Conservation (phyloP, 2,888 invertebrate genomes). For the Pteria penguin region DNA sequence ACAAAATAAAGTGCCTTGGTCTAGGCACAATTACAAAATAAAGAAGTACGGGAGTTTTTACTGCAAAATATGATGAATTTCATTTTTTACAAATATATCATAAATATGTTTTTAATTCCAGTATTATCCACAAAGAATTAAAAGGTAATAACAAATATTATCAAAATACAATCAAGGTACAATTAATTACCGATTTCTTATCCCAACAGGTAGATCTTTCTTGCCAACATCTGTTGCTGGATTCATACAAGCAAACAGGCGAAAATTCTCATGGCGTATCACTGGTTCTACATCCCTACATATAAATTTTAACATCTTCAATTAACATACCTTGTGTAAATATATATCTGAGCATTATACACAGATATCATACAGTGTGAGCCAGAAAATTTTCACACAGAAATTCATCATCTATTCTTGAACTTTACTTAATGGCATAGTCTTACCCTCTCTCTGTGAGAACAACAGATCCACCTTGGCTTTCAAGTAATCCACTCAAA, state of each 20-base stretch:
- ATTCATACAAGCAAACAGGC: slow-evolving; percentile 99
- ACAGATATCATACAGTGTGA: background rate
- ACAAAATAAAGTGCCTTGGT: too few species aligned
- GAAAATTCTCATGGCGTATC: slow-evolving; percentile 90
- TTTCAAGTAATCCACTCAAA: slow-evolving; percentile 93
- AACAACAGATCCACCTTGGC: slow-evolving; percentile 88
- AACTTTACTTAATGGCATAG: too few species aligned
- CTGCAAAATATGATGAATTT: too few species aligned
- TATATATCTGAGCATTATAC: too few species aligned
- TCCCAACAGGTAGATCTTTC: slow-evolving; percentile 93
- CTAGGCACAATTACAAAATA: too few species aligned
- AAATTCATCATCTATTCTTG: too few species aligned
- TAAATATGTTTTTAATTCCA: background rate
- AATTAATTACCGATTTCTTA: slow-evolving; percentile 87
- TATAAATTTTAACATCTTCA: too few species aligned
- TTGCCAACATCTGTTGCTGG: slow-evolving; percentile 99
- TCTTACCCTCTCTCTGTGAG: slow-evolving; percentile 91
- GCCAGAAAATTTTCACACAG: background rate
- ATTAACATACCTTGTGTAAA: too few species aligned
- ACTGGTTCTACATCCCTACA: slow-evolving; percentile 88
- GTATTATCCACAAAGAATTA: background rate
- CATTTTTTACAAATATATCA: too few species aligned
- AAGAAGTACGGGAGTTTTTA: too few species aligned
- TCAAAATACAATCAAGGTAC: too few species aligned
- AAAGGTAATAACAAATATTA: background rate